These are phyloP conservation scores for Tragelaphus scriptus DNA, from an alignment of 2,113 vertebrate genomes.

Conservation along the genomic window DNA sequence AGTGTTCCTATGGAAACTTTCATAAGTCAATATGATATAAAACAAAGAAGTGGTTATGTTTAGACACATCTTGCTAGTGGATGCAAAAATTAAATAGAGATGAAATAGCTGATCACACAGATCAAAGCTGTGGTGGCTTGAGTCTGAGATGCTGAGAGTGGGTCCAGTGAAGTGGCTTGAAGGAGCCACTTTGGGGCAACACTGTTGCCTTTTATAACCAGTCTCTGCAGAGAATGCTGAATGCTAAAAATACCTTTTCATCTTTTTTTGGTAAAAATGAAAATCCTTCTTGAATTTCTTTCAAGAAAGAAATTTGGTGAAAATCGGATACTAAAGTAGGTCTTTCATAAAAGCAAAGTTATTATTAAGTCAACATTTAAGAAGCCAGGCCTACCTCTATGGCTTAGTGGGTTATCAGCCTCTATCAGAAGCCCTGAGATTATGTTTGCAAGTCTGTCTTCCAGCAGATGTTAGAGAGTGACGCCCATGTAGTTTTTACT, in stretches of 20 bases:
- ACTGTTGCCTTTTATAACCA: background rate
- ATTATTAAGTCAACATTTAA: background rate
- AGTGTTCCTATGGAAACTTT: background rate
- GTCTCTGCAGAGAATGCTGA: background rate
- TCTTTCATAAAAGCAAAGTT: background rate
- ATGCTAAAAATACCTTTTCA: background rate
- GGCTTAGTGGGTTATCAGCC: background rate
- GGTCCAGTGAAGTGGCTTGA: background rate
- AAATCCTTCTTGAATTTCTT: background rate
- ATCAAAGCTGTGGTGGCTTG: background rate
- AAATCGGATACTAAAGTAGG: background rate
- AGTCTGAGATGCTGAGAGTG: background rate
- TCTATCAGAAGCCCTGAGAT: background rate
- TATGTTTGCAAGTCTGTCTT: background rate
- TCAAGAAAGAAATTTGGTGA: background rate
- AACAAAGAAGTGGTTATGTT: background rate
- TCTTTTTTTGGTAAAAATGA: background rate
- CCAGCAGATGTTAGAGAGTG: background rate
- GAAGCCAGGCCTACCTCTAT: background rate
- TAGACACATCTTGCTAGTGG: background rate
- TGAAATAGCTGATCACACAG: background rate
- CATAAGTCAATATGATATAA: background rate
- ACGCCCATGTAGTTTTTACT: background rate
- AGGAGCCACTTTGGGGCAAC: background rate
- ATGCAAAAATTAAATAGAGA: background rate